Evolutionary conservation across 2,113 vertebrate genomes (phyloP), one percentile per base, ranked within the genome.

Genomic region (Podarcis muralis): DNA sequence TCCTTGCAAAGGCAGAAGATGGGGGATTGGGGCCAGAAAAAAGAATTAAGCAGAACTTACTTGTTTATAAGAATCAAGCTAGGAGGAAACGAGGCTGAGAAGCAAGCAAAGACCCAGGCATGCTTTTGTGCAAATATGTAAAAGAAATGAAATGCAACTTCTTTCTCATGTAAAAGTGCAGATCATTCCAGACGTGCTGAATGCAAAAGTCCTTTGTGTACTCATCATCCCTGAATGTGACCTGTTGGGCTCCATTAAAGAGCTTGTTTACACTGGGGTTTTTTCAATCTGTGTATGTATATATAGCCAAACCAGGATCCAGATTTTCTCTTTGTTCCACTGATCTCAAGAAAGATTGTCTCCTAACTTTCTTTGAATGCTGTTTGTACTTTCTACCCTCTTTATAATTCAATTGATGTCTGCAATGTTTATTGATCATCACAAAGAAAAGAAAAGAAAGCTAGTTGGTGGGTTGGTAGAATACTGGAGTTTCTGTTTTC

Each of bases 251-350:
- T 81, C 88, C 3, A 71, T 6, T 40, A 91, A 88, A 86, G 75
- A 92, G 76, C 92, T 92, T 1, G 83, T 94, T 94, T 93, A 94
- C 94, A 86, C 59, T 92, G 92, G 48, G 48, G 92, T 43, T 30
- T 84, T 92, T 91, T 91, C 89, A 3, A 0, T 89, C 88, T 92
- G 90, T 53, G 37, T 85, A 80, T 91, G 66, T 80, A 76, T 18
- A 74, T 85, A 65, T 88, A 75, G 27, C 40, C 62, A 76, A 68
- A 6, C 81, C n/a, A 12, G 85, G 35, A 68, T 66, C 71, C 65
- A 72, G 30, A 86, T 87, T 66, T 68, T 90, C 79, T 84, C 87
- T 90, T 90, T 89, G 85, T 92, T 87, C 89, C 71, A 84, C 79
- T 37, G 83, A 89, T 92, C 90, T 87, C 85, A 90, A 83, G 62